Percentiles rank a stretch among this genome's conserved stretches.
Evolutionary conservation across 2,797 vertebrate genomes (phyloP).

Genomic region (Tympanoctomys barrerae): DNA sequence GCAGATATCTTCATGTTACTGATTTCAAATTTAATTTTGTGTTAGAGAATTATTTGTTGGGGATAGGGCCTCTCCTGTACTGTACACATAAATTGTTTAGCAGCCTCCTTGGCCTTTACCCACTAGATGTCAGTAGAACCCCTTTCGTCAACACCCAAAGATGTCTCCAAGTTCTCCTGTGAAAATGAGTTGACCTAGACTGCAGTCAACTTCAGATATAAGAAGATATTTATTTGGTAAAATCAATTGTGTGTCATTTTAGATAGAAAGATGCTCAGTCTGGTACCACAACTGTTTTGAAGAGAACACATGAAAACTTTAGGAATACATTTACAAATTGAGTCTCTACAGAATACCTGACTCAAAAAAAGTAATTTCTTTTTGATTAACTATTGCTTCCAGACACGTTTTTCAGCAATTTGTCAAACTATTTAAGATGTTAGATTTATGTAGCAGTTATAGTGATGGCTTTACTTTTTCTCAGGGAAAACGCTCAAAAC

Average conservation of each 20-base stretch:
- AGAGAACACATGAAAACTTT: slow-evolving; percentile 93
- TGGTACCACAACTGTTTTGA: slow-evolving; percentile 92
- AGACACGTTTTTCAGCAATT: slow-evolving; percentile 86
- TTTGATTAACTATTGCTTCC: slow-evolving; percentile 81
- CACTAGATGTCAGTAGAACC: slow-evolving; percentile 79
- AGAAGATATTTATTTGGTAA: slow-evolving; percentile 96
- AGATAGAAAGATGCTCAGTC: slow-evolving; percentile 93
- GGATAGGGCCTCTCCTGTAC: neutral
- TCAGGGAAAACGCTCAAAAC: slow-evolving; percentile 90
- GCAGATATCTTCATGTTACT: neutral
- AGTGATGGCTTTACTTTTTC: slow-evolving; percentile 86
- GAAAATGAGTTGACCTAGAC: slow-evolving; percentile 20
- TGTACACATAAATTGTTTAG: neutral
- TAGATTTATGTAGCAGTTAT: slow-evolving; percentile 85
- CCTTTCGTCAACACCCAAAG: slow-evolving; percentile 36
- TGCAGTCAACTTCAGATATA: slow-evolving; percentile 90
- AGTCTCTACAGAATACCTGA: slow-evolving; percentile 92
- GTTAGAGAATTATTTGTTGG: neutral
- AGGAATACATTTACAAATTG: slow-evolving; percentile 91
- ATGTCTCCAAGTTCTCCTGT: neutral
- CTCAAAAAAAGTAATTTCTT: slow-evolving; percentile 78
- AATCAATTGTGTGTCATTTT: slow-evolving; percentile 95
- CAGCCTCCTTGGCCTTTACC: slow-evolving; percentile 31
- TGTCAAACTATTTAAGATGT: slow-evolving; percentile 86
- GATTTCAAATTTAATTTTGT: slow-evolving; percentile 23